A percentile compares a stretch with the other conserved stretches of the same genome.
These are phyloP conservation scores for Drosophila greeni DNA, from an alignment of 2,888 invertebrate genomes.

Conservation along the genomic window DNA sequence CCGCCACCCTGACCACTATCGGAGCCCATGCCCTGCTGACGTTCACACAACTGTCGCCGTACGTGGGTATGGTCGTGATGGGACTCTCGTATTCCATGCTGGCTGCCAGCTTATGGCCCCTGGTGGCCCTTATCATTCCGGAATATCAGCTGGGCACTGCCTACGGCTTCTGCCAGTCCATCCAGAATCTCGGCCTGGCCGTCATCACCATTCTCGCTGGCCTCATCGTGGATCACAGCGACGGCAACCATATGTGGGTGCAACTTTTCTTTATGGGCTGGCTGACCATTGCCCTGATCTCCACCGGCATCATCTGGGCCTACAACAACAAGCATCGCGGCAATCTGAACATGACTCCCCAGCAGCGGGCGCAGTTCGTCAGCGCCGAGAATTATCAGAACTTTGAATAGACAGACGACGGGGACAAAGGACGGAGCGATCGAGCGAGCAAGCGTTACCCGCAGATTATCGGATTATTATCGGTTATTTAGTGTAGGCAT, in stretches of 20 bases:
- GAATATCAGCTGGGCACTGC: slow-evolving; percentile 96
- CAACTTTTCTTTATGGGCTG: slow-evolving; percentile 95
- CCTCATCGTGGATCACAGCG: slow-evolving; percentile 89
- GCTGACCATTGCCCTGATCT: slow-evolving; percentile 86
- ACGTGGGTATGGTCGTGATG: slow-evolving; percentile 85
- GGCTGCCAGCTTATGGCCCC: slow-evolving; percentile 97
- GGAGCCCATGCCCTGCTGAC: slow-evolving; percentile 83
- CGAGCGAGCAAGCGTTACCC: slow-evolving; percentile 5
- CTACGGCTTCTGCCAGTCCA: slow-evolving; percentile 97
- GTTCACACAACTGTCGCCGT: slow-evolving; percentile 83
- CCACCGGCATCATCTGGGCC: slow-evolving; percentile 86
- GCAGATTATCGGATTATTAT: slow-evolving; percentile 33
- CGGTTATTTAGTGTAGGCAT: slow-evolving; percentile 40
- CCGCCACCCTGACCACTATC: slow-evolving; percentile 85
- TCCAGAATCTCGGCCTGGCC: slow-evolving; percentile 96
- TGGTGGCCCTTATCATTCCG: slow-evolving; percentile 94
- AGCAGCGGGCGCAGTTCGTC: slow-evolving; percentile 78
- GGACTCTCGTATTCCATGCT: slow-evolving; percentile 95
- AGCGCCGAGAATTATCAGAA: slow-evolving; percentile 54
- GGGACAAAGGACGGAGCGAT: neutral
- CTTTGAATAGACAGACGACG: slow-evolving; percentile 51
- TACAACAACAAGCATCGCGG: slow-evolving; percentile 84
- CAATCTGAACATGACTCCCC: slow-evolving; percentile 87
- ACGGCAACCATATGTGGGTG: slow-evolving; percentile 86
- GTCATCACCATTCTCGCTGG: slow-evolving; percentile 91